phyloP scores from a whole-genome alignment of 2,888 invertebrate species.

The Crocallis elinguaria region DNA sequence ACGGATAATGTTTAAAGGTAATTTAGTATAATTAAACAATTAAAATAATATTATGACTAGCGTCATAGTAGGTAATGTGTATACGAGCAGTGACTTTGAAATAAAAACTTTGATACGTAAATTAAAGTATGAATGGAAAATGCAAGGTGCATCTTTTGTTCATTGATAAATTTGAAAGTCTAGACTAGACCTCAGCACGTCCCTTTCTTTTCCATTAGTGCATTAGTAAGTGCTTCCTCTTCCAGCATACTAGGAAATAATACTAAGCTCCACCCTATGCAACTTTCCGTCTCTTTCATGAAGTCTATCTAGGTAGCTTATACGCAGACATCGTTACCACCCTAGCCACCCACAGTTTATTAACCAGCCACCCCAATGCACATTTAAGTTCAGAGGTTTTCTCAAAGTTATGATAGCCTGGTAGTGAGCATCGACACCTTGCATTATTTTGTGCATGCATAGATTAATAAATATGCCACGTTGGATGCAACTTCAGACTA shows the following conservation, averaged over 20 bases:
- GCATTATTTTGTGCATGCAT: not conserved
- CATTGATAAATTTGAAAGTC: not conserved
- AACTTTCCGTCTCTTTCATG: too few species aligned
- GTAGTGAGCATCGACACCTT: not conserved
- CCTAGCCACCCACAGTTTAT: not conserved
- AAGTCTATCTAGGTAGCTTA: too few species aligned
- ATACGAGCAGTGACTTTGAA: too few species aligned
- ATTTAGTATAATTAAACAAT: too few species aligned
- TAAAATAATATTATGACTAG: too few species aligned
- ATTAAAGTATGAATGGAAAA: not conserved
- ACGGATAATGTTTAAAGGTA: too few species aligned
- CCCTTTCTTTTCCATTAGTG: not conserved
- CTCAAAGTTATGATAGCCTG: not conserved
- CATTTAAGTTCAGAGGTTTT: not conserved
- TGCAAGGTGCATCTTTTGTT: not conserved
- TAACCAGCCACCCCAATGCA: not conserved
- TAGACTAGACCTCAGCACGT: too few species aligned
- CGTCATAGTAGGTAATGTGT: too few species aligned
- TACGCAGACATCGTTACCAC: not conserved
- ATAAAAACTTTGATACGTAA: not conserved
- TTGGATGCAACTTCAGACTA: too few species aligned
- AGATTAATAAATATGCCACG: not conserved
- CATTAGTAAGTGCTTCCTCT: not conserved
- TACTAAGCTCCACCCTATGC: not conserved
- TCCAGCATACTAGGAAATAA: not conserved